Conservation (phyloP, 2,888 invertebrate genomes). For the Drosophila paracracens region DNA sequence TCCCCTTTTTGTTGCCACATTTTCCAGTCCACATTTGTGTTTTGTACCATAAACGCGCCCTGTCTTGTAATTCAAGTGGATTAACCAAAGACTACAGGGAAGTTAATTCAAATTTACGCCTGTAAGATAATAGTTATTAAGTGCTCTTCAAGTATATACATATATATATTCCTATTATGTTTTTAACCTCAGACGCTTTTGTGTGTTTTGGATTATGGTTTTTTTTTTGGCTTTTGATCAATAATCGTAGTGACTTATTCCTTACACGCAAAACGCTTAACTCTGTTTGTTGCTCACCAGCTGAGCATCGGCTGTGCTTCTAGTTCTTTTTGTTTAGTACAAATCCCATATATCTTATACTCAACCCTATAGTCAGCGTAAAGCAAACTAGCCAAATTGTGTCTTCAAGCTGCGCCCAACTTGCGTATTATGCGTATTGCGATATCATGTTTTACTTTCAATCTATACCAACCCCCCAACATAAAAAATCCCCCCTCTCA, state of each 20-base stretch:
- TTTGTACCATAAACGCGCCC: slow-evolving; percentile 43
- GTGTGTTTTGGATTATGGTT: slow-evolving; percentile 6
- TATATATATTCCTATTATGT: neutral
- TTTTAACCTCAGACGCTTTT: slow-evolving; percentile 41
- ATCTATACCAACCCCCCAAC: slow-evolving; percentile 24
- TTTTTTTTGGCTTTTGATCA: slow-evolving; percentile 39
- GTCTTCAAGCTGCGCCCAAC: slow-evolving; percentile 61
- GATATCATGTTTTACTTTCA: slow-evolving; percentile 72
- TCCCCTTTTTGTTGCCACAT: slow-evolving; percentile 43
- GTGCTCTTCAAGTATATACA: slow-evolving; percentile 6
- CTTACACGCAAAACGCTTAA: slow-evolving; percentile 39
- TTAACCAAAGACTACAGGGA: slow-evolving; percentile 71
- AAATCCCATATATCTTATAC: slow-evolving; percentile 20
- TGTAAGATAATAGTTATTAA: slow-evolving; percentile 26
- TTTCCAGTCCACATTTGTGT: slow-evolving; percentile 47
- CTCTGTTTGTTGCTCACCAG: slow-evolving; percentile 23
- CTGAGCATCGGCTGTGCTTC: slow-evolving; percentile 50
- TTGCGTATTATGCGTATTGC: slow-evolving; percentile 65
- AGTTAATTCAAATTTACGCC: slow-evolving; percentile 76
- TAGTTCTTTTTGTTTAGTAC: slow-evolving; percentile 34
- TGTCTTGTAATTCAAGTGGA: slow-evolving; percentile 79
- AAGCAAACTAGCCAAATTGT: slow-evolving; percentile 32
- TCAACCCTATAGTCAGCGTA: slow-evolving; percentile 32
- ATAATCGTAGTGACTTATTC: slow-evolving; percentile 18
- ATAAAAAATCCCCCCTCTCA: slow-evolving; percentile 36